A percentile compares a stretch with the other conserved stretches of the same genome.
These are phyloP conservation scores for Arnoldichthys spilopterus DNA, from an alignment of 2,797 vertebrate genomes.

Conservation along the genomic window DNA sequence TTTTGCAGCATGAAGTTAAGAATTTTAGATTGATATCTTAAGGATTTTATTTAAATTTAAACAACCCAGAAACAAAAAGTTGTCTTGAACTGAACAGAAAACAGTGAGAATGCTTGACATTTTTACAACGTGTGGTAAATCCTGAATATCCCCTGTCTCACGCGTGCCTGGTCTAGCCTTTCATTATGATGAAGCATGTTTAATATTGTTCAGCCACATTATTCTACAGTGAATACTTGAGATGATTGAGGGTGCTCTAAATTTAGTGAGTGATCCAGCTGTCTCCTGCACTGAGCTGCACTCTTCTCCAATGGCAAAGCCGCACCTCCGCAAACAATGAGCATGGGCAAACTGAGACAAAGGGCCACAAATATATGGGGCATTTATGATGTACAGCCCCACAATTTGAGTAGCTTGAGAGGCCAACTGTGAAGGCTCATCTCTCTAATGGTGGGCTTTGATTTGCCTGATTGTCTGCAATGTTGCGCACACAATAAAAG, in stretches of 20 bases:
- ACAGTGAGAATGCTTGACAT: slow-evolving; percentile 70
- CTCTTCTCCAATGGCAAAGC: slow-evolving; percentile 35
- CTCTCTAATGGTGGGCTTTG: slow-evolving; percentile 80
- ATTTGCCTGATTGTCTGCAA: slow-evolving; percentile 82
- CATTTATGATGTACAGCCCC: slow-evolving; percentile 61
- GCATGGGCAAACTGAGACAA: neutral
- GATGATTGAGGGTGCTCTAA: slow-evolving; percentile 71
- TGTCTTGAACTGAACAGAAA: slow-evolving; percentile 59
- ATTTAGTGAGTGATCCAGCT: slow-evolving; percentile 67
- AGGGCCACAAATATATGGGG: slow-evolving; percentile 45
- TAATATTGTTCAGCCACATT: slow-evolving; percentile 75
- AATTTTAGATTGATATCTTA: neutral
- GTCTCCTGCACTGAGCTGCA: slow-evolving; percentile 3
- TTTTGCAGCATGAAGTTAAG: neutral
- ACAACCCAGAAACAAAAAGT: neutral
- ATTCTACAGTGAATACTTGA: slow-evolving; percentile 68
- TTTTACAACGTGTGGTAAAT: slow-evolving; percentile 65
- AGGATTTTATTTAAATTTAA: neutral
- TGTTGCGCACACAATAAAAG: slow-evolving; percentile 83
- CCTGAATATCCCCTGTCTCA: slow-evolving; percentile 64
- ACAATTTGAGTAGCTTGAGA: slow-evolving; percentile 63
- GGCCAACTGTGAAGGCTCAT: slow-evolving; percentile 74
- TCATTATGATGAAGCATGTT: slow-evolving; percentile 77
- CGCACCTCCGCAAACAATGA: slow-evolving; percentile 16
- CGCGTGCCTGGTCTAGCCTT: slow-evolving; percentile 68